Conservation (phyloP, 1,140 invertebrate species). For the Ceratitis capitata region DNA sequence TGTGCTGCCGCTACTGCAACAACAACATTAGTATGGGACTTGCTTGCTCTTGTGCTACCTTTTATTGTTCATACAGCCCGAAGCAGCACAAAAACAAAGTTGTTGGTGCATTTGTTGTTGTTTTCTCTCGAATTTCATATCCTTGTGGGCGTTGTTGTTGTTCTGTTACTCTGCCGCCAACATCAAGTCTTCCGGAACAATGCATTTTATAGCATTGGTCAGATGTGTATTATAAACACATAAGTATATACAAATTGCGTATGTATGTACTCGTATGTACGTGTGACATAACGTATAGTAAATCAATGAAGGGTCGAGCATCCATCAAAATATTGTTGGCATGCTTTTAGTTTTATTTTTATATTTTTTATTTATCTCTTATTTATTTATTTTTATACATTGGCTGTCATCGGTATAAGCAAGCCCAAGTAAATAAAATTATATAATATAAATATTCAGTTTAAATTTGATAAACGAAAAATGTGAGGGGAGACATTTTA, state of each 20-base stretch:
- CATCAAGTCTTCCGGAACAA: conserved; percentile 2
- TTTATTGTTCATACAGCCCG: not conserved
- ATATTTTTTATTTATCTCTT: no score
- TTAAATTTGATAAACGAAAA: not conserved
- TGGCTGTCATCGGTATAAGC: no score
- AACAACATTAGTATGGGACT: no score
- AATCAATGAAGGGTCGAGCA: not conserved
- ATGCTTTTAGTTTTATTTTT: no score
- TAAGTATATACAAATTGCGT: not conserved
- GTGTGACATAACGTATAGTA: not conserved
- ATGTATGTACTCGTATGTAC: not conserved
- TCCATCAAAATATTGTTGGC: not conserved
- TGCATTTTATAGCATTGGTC: not conserved
- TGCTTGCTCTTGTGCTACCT: not conserved
- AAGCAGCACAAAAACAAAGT: not conserved
- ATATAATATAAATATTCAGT: not conserved
- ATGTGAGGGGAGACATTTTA: no score
- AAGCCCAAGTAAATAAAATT: not conserved
- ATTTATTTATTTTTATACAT: no score
- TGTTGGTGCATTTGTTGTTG: not conserved
- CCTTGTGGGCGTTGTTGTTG: not conserved
- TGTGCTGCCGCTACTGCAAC: not conserved
- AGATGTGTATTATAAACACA: not conserved
- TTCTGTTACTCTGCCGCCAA: not conserved
- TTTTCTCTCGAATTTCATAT: not conserved